Evolutionary conservation across 2,797 vertebrate genomes (phyloP), one percentile per base, ranked within the genome.

Genomic region (Poecilia picta): DNA sequence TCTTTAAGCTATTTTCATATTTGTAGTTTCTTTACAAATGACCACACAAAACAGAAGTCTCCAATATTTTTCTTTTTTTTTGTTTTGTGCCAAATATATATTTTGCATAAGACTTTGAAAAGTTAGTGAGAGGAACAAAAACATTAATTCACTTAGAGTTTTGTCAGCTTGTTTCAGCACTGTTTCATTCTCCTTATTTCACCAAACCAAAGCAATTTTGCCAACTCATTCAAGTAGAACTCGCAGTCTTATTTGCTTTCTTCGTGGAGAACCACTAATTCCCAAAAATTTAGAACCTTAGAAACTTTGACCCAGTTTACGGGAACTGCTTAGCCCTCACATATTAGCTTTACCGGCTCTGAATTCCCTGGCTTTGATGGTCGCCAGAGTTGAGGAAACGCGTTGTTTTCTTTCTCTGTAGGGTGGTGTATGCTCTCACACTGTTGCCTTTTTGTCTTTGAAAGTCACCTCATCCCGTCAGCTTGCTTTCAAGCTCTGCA

Each of bases 341-440:
- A 85, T 93, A 85, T 90, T 89, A 89, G 88, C 80, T 87, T 88
- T 87, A 87, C 89, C 80, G 79, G 73, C 83, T 81, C 88, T 84
- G 86, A 91, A 94, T 94, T 94, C 91, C 91, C 86, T 2, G 3
- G 74, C 93, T 95, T 94, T 95, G 93, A 95, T 95, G 92, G 92
- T 92, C 85, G 89, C 81, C 62, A 57, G 84, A 91, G 91, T 87
- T 86, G 86, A 94, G 93, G 93, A 95, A 94, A 86, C 57, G 13
- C 33, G 72, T 91, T 96, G 92, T 95, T 95, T 95, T 95, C 90
- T 77, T 87, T 94, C 89, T 87, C 93, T 72, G 85, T 88, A 80
- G 91, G 93, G 89, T 76, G 82, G 91, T 85, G 72, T 77, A 89
- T 80, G 73, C 85, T 89, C 81, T 89, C 83, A 87, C 81, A 78